Evolutionary conservation across 2,888 invertebrate genomes (phyloP), one percentile per base, ranked within the genome.

Genomic region (Meandrusa payeni): DNA sequence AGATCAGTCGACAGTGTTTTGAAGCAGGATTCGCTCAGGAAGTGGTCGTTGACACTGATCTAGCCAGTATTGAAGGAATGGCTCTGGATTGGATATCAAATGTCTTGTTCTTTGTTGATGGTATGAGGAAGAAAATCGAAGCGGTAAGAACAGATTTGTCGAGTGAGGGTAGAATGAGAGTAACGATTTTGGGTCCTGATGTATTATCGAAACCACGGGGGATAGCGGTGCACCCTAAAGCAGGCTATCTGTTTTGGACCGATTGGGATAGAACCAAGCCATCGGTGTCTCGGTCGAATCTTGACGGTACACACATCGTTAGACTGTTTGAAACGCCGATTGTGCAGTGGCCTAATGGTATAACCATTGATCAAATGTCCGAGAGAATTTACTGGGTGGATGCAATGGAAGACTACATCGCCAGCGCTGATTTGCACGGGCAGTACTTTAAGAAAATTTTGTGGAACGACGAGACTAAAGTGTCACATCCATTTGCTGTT

Each of bases 361-460:
- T 95, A 41, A 93, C 96, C 0, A 91, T 97, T 13, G 97, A 97
- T 76, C 92, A 93, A 59, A 92, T 93, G 62, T 91, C 93, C 0
- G 93, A 95, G 58, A 88, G 93, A 32, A 92, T 97, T 37, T 97
- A 95, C 68, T 96, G 95, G 95, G 95, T 95, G 0, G 96, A 97
- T 63, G 96, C 95, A 0, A 90, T 91, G 61, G 90, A 92, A 52
- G 94, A 96, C 73, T 94, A 93, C 64, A 95, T 97, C 36, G 94
- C 93, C 0, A 93, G 93, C 20, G 90, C 93, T 0, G 92, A 94
- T 69, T 77, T 94, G 27, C 89, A 94, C 55, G 95, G 95, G 0
- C 81, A 83, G 24, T 79, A 88, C 60, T 92, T 95, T 56, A 90
- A 89, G 50, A 91, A 91, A 57, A 90, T 95, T 3, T 73, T 93